Conservation (phyloP, 2,797 vertebrate species). For the Salarias fasciatus region DNA sequence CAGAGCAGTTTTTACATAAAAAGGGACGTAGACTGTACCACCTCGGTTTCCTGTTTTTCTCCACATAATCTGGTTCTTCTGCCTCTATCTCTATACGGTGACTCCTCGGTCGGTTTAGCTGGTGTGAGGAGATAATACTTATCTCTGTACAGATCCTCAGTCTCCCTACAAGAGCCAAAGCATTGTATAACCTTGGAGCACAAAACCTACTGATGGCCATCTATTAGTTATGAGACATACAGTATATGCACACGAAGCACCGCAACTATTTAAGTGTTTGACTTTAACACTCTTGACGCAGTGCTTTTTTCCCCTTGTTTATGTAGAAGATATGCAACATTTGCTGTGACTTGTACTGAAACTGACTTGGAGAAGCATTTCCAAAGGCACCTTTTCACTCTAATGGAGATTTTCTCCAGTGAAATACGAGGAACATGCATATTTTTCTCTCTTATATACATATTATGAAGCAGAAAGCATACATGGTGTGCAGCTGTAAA, state of each 20-base stretch:
- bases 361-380: background rate
- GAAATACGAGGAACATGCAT: background rate
- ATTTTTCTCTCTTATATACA: background rate
- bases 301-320: background rate
- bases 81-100: slow-evolving; percentile 40
- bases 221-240: background rate
- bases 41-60: slow-evolving; percentile 10
- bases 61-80: slow-evolving; percentile 16
- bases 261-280: background rate
- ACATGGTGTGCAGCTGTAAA: background rate
- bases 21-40: slow-evolving; percentile 2
- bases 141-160: slow-evolving; percentile 46
- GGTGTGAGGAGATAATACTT: slow-evolving; percentile 46
- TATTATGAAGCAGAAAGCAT: background rate
- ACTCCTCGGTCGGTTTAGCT: slow-evolving; percentile 45
- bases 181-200: slow-evolving; percentile 23
- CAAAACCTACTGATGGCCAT: slow-evolving; percentile 32
- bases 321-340: background rate
- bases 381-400: background rate
- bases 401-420: background rate
- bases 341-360: background rate
- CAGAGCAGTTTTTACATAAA: slow-evolving; percentile 12
- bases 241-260: background rate
- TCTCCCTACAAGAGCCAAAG: slow-evolving; percentile 38
- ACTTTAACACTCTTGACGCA: background rate